Base-by-base conservation (phyloP, 2,113 vertebrate genomes). In the Sardina pilchardus region DNA sequence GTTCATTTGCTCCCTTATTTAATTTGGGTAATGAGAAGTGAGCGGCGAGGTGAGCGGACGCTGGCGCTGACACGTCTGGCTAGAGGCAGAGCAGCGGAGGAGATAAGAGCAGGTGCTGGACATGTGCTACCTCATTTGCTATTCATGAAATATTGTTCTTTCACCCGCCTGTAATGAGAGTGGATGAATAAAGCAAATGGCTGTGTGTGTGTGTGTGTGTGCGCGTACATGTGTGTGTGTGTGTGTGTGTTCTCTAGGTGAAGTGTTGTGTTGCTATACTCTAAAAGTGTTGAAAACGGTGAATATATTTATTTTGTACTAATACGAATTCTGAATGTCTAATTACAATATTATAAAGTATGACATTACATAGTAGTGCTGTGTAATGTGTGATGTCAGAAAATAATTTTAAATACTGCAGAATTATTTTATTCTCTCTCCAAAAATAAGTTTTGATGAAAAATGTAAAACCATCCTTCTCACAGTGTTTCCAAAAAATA, bases 71-170 rank as follows among this genome's bases (percentile, higher is more conserved):
- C 56, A 63, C 56, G 19, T 63, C 24, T 24, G 59, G 59, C 21
- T 4, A 63, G 59, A 26, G 24, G 59, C 30, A 56, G 48, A 12
- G 16, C 48, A 50, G 48, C 0, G 56, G 67, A 3, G 1, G 30
- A 16, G 67, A 75, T 75, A 75, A 75, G 67, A 75, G 67, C 26
- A 75, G 67, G 67, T 75, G 67, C 67, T 16, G 67, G 36, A 30
- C 67, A 75, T 75, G 30, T 36, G 67, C 67, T 34, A 75, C 67
- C 36, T 75, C 67, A 75, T 75, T 75, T 75, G 30, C 2, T 75
- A 75, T 75, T 75, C 67, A 75, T 75, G 67, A 75, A 75, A 75
- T 75, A 75, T 75, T 75, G 67, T 75, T 75, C 30, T 75, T 36
- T 16, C 30, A 14, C 67, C 5, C 30, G 34, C 67, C 30, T 75